phyloP scores from a whole-genome alignment of 2,113 vertebrate species.

The Neogobius melanostomus region DNA sequence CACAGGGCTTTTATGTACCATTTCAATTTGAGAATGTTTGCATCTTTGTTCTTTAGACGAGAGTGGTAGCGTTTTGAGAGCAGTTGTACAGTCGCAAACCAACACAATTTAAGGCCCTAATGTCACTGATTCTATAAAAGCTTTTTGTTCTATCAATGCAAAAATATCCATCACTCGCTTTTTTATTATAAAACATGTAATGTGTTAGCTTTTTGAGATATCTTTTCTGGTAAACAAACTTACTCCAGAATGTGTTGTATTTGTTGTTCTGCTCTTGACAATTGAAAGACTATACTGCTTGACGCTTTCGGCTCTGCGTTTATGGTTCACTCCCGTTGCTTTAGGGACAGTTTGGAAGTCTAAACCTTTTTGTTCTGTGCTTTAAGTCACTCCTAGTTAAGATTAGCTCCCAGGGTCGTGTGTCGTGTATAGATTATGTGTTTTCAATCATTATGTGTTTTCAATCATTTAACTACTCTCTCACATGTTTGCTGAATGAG shows the following conservation, averaged over 20 bases:
- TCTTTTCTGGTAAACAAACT: neutral
- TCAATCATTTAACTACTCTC: neutral
- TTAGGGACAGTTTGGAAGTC: neutral
- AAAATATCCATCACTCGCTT: no score
- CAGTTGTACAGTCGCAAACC: neutral
- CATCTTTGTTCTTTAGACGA: neutral
- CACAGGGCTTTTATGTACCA: neutral
- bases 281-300: neutral
- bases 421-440: slow-evolving; percentile 63
- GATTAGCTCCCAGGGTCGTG: slow-evolving; percentile 42
- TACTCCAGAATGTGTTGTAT: neutral
- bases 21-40: neutral
- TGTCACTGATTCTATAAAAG: neutral
- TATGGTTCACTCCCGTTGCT: neutral
- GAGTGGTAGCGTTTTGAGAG: neutral
- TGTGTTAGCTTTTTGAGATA: neutral
- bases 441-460: no score
- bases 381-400: slow-evolving; percentile 35
- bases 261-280: neutral
- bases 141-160: no score
- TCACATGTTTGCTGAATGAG: neutral
- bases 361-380: slow-evolving; percentile 10
- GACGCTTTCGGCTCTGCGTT: neutral
- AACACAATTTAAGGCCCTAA: neutral
- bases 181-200: neutral